These are phyloP conservation scores for Xiphophorus hellerii DNA, from an alignment of 2,113 vertebrate genomes.

Conservation along the genomic window DNA sequence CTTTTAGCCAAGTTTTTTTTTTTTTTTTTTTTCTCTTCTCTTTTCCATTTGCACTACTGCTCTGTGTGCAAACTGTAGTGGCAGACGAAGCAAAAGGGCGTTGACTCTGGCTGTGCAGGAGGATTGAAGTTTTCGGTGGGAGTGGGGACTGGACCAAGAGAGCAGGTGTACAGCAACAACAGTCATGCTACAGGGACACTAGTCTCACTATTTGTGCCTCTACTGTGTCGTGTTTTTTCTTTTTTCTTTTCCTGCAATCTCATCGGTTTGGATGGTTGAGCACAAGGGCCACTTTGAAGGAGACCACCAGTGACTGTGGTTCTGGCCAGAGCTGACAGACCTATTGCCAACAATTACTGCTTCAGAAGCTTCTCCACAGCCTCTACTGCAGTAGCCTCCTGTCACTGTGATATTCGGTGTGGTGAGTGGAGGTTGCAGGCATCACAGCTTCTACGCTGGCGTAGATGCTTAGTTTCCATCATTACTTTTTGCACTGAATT, in stretches of 20 bases:
- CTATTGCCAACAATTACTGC: slow-evolving; percentile 66
- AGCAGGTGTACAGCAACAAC: slow-evolving; percentile 46
- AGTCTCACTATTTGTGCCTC: slow-evolving; percentile 71
- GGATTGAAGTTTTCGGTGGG: slow-evolving; percentile 51
- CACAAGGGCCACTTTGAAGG: slow-evolving; percentile 76
- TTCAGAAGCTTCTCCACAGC: slow-evolving; percentile 48
- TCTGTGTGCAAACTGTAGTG: slow-evolving; percentile 46
- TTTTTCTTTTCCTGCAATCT: slow-evolving; percentile 47
- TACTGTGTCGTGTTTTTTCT: slow-evolving; percentile 49
- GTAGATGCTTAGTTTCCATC: slow-evolving; percentile 29
- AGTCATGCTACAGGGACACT: slow-evolving; percentile 70
- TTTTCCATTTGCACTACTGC: slow-evolving; percentile 30
- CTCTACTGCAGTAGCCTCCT: slow-evolving; percentile 26
- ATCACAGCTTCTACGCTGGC: slow-evolving; percentile 28
- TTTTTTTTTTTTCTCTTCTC: neutral
- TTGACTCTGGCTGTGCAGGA: slow-evolving; percentile 45
- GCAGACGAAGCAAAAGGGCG: slow-evolving; percentile 39
- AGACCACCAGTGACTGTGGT: slow-evolving; percentile 67
- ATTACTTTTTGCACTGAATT: slow-evolving; percentile 22
- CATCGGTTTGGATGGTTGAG: slow-evolving; percentile 71
- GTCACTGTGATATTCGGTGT: slow-evolving; percentile 49
- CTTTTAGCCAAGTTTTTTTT: slow-evolving; percentile 44
- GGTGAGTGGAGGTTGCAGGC: slow-evolving; percentile 62
- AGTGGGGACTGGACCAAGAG: slow-evolving; percentile 49
- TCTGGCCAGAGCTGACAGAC: slow-evolving; percentile 68